phyloP scores from a whole-genome alignment of 2,888 invertebrate genomes.

The Apamea sordens region DNA sequence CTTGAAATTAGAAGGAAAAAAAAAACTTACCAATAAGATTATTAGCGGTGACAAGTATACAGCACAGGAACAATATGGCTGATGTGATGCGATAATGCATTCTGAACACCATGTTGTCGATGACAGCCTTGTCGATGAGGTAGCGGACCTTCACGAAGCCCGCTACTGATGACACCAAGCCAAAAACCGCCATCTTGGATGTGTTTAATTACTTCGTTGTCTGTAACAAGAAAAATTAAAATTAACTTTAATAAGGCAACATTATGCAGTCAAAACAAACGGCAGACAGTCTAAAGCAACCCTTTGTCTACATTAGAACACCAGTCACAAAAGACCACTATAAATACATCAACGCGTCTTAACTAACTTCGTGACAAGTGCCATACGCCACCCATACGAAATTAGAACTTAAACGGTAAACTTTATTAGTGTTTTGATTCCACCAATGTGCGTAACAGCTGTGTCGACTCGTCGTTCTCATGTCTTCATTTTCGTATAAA shows the following conservation, averaged over 20 bases:
- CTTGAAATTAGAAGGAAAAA: too few relatives aligned
- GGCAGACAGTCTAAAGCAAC: conserved; percentile 51
- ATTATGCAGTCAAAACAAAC: conserved; percentile 42
- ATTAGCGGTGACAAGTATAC: conserved; percentile 96
- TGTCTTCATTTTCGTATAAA: conserved; percentile 75
- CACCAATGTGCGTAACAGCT: conserved; percentile 83
- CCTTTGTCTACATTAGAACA: conserved; percentile 66
- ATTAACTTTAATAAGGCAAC: conserved; percentile 21
- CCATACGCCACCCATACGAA: conserved; percentile 83
- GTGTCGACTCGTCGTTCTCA: conserved; percentile 72
- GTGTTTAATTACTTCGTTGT: conserved; percentile 77
- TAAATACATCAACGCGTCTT: conserved; percentile 78
- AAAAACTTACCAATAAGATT: conserved; percentile 95
- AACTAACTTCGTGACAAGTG: conserved; percentile 80
- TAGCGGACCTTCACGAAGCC: conserved; percentile 97
- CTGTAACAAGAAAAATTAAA: too few relatives aligned
- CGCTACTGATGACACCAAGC: conserved; percentile 96
- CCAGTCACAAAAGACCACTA: conserved; percentile 76
- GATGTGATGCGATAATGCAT: conserved; percentile 97
- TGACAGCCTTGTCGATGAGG: conserved; percentile 96
- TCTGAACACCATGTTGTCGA: conserved; percentile 97
- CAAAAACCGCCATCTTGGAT: conserved; percentile 93
- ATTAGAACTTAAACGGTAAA: conserved; percentile 85
- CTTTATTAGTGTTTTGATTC: conserved; percentile 83
- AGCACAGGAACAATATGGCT: conserved; percentile 95